Percentiles rank a stretch among this genome's conserved stretches.
These are phyloP conservation scores for Passerina amoena DNA, from an alignment of 2,113 vertebrate species.

Conservation along the genomic window DNA sequence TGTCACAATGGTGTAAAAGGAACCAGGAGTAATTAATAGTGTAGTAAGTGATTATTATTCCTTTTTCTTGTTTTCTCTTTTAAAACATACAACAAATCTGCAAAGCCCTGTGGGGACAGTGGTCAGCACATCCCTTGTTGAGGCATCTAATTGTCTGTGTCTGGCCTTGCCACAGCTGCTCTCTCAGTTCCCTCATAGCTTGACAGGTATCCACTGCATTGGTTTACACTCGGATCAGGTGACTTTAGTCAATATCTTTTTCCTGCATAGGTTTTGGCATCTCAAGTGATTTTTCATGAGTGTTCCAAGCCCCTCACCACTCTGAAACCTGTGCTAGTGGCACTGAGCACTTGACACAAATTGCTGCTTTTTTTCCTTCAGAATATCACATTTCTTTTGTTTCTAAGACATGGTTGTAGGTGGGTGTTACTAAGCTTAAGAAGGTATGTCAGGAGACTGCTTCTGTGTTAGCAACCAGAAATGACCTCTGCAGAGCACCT, in stretches of 20 bases:
- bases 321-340: not conserved
- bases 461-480: not conserved
- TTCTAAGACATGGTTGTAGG: not conserved
- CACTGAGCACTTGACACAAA: not conserved
- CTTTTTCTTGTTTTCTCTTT: not conserved
- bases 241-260: not conserved
- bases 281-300: not conserved
- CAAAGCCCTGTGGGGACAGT: not conserved
- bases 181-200: not conserved
- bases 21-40: not conserved
- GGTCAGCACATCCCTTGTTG: not conserved
- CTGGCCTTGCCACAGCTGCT: not conserved
- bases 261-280: not conserved
- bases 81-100: not conserved
- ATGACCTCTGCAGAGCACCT: not conserved
- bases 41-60: not conserved
- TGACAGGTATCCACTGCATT: not conserved
- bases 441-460: not conserved
- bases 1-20: not conserved
- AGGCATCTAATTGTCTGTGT: not conserved
- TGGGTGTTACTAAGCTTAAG: not conserved
- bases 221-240: not conserved
- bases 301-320: not conserved
- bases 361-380: not conserved
- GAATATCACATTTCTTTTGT: not conserved